Evolutionary conservation across 2,113 vertebrate species (phyloP).

Genomic region (Entomyzon cyanotis): DNA sequence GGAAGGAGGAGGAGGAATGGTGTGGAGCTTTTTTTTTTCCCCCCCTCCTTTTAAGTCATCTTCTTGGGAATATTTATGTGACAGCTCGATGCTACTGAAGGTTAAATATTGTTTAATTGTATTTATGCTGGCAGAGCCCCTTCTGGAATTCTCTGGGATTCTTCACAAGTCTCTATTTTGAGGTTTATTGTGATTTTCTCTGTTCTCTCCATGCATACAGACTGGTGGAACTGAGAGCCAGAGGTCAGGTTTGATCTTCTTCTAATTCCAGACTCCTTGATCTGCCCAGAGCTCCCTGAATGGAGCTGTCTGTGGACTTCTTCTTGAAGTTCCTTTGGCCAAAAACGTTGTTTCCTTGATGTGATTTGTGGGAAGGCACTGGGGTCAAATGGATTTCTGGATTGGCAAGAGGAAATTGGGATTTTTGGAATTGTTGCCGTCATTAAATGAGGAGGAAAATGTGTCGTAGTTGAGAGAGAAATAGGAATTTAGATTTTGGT

Average conservation of each 20-base stretch:
- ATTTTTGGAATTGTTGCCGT: neutral
- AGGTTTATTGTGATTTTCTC: neutral
- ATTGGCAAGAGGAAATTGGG: neutral
- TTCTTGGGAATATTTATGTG: neutral
- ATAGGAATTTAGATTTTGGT: neutral
- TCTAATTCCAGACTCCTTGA: neutral
- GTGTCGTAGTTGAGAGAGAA: fast-evolving
- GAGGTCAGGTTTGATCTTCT: constrained; percentile 17
- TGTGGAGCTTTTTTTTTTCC: too few species aligned
- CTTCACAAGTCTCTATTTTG: neutral
- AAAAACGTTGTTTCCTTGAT: neutral
- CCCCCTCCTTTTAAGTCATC: neutral
- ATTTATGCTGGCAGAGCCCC: neutral
- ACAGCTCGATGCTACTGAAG: neutral
- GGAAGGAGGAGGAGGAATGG: neutral
- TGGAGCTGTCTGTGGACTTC: neutral
- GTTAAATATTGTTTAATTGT: neutral
- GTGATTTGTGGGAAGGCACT: neutral
- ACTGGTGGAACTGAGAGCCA: neutral
- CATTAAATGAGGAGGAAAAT: neutral
- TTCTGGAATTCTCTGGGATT: neutral
- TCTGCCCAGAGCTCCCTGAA: neutral
- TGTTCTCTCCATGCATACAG: neutral
- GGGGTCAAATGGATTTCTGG: neutral
- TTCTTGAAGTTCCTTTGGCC: neutral